Evolutionary conservation across 2,888 invertebrate genomes (phyloP), one percentile per base, ranked within the genome.

Genomic region (Alloplasta piceator): DNA sequence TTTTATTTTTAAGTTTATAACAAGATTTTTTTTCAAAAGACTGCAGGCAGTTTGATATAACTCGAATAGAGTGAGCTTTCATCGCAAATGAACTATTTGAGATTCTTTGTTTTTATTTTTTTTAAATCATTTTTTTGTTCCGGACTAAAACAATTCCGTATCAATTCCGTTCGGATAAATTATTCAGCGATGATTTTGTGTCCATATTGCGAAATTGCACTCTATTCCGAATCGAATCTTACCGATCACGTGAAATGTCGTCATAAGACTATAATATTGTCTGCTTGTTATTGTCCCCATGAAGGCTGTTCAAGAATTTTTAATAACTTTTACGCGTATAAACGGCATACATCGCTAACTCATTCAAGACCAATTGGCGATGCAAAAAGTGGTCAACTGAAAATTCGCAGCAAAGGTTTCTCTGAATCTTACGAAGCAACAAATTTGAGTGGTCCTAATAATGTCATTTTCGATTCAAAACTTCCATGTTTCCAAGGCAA

Each of bases 251-350:
- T 66, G 41, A 52, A 61, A 39, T 10, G 43, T 46, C 61, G 61
- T 61, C 61, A 61, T 61, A 61, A 16, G 43, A 61, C 61, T 64
- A 39, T 70, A 70, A 67, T 55, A 36, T 61, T 61, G 43, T 63
- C 58, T 50, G 50, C 68, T 68, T 83, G 70, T 74, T 55, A 48
- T 66, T 83, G 83, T 14, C 73, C 63, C 50, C 46, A 80, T 55
- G 43, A 55, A 43, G 46, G 70, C 12, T 83, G 83, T 67, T 48
- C n/a, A 55, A 56, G 77, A 63, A 58, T 56, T 48, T 82, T 80
- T 41, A 73, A 74, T 46, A 61, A 67, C 43, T 63, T 80, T 43
- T 74, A 77, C 46, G 66, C 68, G 60, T 67, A 73, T 64, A 66
- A 73, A 67, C 58, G 64, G 70, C 83, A 83, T 75, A 16, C 78